Percentiles rank a stretch among this genome's conserved stretches.
Conservation (phyloP, 2,113 vertebrate species). For the Syrrhaptes paradoxus region DNA sequence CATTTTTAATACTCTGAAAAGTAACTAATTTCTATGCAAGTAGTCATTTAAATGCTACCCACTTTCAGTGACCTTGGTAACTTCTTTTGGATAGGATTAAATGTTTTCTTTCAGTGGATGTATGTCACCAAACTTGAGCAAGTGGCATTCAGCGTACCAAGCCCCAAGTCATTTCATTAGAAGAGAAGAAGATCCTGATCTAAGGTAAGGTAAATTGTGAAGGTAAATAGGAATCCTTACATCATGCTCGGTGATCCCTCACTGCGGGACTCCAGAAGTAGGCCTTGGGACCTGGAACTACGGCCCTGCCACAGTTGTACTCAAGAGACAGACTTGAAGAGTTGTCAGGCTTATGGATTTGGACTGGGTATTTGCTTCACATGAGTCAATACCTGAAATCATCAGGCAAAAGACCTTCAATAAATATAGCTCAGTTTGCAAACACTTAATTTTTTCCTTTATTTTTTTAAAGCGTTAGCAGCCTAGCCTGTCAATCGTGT, state of each 20-base stretch:
- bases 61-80: neutral
- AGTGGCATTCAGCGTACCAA: neutral
- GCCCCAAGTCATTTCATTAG: neutral
- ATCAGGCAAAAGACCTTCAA: neutral
- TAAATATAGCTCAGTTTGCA: conserved; percentile 29
- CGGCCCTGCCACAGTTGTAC: neutral
- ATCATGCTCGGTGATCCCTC: accelerated
- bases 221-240: neutral
- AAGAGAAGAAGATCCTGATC: neutral
- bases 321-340: neutral
- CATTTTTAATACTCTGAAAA: neutral
- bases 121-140: neutral
- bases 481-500: neutral
- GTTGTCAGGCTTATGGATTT: neutral
- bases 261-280: neutral
- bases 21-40: neutral
- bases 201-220: neutral
- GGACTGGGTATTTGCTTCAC: neutral
- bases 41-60: neutral
- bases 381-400: neutral
- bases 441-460: conserved; percentile 28
- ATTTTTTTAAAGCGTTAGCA: conserved; percentile 27
- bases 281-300: neutral
- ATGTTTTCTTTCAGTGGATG: neutral
- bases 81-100: neutral